Conservation (phyloP, 1,140 invertebrate species). For the Drosophila mauritiana region DNA sequence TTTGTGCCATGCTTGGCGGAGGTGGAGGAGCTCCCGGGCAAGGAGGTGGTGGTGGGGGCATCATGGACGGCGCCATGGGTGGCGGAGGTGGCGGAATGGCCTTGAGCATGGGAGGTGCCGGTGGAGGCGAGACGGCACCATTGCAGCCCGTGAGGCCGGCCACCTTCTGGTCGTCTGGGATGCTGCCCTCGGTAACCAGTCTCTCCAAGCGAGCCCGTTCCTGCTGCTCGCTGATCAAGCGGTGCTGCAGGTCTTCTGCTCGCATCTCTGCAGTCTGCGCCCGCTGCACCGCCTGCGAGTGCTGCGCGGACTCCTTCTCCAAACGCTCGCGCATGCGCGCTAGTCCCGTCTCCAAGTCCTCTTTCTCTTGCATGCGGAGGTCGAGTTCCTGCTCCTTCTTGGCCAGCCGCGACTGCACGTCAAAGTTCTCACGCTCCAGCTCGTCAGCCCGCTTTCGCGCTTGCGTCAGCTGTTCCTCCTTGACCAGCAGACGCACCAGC, state of each 20-base stretch:
- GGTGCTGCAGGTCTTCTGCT: conserved; percentile 89
- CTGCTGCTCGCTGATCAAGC: conserved; percentile 92
- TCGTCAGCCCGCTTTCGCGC: conserved; percentile 94
- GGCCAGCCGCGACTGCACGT: conserved; percentile 92
- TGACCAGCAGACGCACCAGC: conserved; percentile 95
- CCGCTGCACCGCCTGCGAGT: conserved; percentile 94
- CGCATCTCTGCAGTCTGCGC: conserved; percentile 90
- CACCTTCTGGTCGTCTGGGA: conserved; percentile 96
- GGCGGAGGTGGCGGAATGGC: conserved; percentile 85
- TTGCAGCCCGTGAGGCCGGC: conserved; percentile 83
- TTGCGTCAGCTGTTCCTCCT: conserved; percentile 96
- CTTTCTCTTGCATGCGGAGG: conserved; percentile 94
- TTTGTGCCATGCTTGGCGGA: conserved; percentile 84
- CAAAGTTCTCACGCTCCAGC: conserved; percentile 94
- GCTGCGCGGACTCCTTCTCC: conserved; percentile 94
- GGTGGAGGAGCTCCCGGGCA: conserved; percentile 85
- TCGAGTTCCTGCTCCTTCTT: conserved; percentile 98
- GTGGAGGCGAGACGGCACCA: conserved; percentile 86
- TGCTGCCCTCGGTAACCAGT: conserved; percentile 93
- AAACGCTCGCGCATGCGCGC: conserved; percentile 94
- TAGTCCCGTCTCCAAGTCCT: conserved; percentile 94
- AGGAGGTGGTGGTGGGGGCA: conserved; percentile 85
- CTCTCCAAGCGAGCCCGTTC: conserved; percentile 93
- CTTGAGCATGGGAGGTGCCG: conserved; percentile 87
- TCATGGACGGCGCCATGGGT: conserved; percentile 85